phyloP scores from a whole-genome alignment of 2,797 vertebrate genomes.

The Meda fulgida region DNA sequence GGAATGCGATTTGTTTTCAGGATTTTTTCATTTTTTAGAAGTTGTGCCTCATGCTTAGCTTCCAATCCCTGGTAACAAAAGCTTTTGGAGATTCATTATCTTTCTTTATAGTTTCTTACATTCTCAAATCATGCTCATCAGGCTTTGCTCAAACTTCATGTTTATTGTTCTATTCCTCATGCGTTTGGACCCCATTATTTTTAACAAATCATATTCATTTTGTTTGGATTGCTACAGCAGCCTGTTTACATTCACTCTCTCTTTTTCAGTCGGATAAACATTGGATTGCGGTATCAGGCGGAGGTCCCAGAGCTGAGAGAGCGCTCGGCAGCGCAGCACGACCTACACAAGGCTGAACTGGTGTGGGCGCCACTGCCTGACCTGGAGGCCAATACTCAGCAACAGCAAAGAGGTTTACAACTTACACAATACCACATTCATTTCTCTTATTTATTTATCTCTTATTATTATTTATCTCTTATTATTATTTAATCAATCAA shows the following conservation, averaged over 20 bases:
- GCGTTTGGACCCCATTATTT: not conserved
- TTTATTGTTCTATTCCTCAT: not conserved
- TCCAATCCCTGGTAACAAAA: not conserved
- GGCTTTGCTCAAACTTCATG: not conserved
- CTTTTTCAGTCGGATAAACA: constrained; percentile 90
- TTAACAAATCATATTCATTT: not conserved
- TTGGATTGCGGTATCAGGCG: constrained; percentile 93
- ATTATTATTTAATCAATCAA: not conserved
- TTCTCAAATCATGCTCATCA: not conserved
- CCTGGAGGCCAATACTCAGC: constrained; percentile 79
- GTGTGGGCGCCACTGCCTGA: constrained; percentile 86
- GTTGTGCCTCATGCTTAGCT: not conserved
- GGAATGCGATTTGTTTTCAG: not conserved
- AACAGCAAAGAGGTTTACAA: constrained; percentile 81
- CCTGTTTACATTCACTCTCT: not conserved
- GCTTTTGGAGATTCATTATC: not conserved
- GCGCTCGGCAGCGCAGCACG: constrained; percentile 79
- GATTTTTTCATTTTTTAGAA: not conserved
- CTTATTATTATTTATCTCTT: not conserved
- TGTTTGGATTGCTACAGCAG: not conserved
- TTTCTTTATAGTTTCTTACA: not conserved
- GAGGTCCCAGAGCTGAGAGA: constrained; percentile 90
- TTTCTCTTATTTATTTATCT: not conserved
- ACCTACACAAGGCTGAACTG: constrained; percentile 87
- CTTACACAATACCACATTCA: not conserved